Conservation (phyloP, 2,797 vertebrate genomes). For the Danio jaintianensis region DNA sequence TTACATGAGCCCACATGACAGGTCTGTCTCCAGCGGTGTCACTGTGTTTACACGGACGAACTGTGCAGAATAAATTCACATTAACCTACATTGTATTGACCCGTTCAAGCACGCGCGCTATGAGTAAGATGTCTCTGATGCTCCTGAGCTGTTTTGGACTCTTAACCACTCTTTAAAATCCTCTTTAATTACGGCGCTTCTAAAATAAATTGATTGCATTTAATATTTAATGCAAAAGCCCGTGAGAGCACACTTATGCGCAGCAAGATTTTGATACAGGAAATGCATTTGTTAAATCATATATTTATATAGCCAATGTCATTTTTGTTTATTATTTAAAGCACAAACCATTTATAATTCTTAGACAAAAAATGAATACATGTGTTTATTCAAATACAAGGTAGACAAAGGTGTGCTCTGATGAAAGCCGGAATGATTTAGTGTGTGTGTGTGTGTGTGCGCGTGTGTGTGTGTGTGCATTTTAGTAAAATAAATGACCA, state of each 20-base stretch:
- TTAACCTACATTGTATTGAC: not conserved
- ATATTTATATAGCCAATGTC: too few relatives aligned
- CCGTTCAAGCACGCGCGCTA: not conserved
- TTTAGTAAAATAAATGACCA: not conserved
- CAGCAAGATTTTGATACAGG: too few relatives aligned
- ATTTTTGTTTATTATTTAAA: not conserved
- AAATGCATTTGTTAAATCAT: too few relatives aligned
- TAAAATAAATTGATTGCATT: constrained; percentile 18
- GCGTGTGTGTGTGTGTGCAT: not conserved
- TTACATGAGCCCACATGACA: constrained; percentile 15
- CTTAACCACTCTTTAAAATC: constrained; percentile 1
- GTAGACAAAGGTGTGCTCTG: not conserved
- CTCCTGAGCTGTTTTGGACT: not conserved
- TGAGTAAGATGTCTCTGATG: not conserved
- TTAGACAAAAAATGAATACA: not conserved
- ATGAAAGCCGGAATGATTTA: not conserved
- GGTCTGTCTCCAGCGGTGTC: not conserved
- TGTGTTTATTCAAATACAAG: not conserved
- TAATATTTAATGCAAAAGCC: constrained; percentile 41
- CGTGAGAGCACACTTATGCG: not conserved
- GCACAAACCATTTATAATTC: not conserved
- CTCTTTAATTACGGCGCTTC: not conserved
- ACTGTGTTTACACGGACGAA: constrained; percentile 30
- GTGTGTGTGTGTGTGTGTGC: too few relatives aligned
- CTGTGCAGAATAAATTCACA: not conserved